These are phyloP conservation scores for Garra rufa DNA, from an alignment of 2,113 vertebrate species.

Conservation along the genomic window DNA sequence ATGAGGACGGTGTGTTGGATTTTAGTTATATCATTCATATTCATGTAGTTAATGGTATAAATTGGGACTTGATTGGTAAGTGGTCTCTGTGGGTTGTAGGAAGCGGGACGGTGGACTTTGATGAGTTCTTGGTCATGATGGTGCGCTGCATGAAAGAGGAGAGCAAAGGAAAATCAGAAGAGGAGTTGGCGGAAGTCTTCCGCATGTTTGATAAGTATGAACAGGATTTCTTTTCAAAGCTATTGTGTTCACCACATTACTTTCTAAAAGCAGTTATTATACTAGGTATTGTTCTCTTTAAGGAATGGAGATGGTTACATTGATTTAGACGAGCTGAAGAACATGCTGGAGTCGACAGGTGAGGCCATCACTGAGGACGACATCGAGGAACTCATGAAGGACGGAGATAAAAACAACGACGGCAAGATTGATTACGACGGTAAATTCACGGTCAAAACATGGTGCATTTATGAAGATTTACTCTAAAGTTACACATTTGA, in stretches of 20 bases:
- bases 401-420: constrained; percentile 83
- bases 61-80: neutral
- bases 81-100: constrained; percentile 65
- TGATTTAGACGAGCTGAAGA: constrained; percentile 79
- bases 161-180: constrained; percentile 84
- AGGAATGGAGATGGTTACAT: constrained; percentile 82
- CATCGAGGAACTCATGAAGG: constrained; percentile 82
- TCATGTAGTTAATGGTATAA: neutral
- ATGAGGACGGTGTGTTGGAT: constrained; percentile 88
- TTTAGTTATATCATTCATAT: neutral
- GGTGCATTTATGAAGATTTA: neutral
- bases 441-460: constrained; percentile 45
- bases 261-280: no score
- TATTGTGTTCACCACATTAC: neutral
- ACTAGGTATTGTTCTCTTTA: neutral
- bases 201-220: constrained; percentile 83
- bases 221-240: neutral
- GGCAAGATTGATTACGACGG: constrained; percentile 82
- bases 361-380: constrained; percentile 80
- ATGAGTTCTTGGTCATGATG: constrained; percentile 85
- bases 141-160: constrained; percentile 84
- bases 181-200: constrained; percentile 81
- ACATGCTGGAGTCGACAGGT: constrained; percentile 79
- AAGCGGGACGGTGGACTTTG: constrained; percentile 81
- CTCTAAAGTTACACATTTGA: neutral